Evolutionary conservation across 2,888 invertebrate genomes (phyloP), one percentile per base, ranked within the genome.

Genomic region (Heliconius sara): DNA sequence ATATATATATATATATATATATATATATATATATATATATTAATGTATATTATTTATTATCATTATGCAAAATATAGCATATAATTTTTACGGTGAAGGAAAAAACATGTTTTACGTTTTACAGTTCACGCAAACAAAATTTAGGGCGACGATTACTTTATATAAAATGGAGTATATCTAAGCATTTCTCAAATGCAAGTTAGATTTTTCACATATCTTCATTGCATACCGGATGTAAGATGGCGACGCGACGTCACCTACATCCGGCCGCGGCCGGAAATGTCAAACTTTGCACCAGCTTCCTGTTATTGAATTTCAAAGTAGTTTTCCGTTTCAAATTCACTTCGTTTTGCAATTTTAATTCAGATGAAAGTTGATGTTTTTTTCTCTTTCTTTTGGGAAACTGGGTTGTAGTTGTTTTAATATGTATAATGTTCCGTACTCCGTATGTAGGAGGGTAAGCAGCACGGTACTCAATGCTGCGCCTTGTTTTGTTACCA

Each of bases 221-320:
- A 75, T 74, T 75, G 67, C 67, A 77, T 80, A 66, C 79, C 82
- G 83, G 80, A 80, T 80, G 80, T 80, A 82, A 82, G 83, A 84
- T 82, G 83, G 82, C 83, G 79, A 60, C 60, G 60, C 60, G n/a
- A 60, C 73, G 83, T 81, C 77, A 79, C 73, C 79, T 80, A 79
- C 82, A 80, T 80, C 83, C 83, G 83, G 73, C 71, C 79, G 70
- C 77, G 81, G 77, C 79, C 83, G 83, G 82, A 84, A 82, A 82
- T 80, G 82, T 84, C 84, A 83, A 84, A 84, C 84, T 84, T 84
- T 83, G 79, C 79, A 77, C 80, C 67, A 77, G 77, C 83, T 84
- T 84, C 84, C 84, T 82, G 84, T 83, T 83, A 83, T 83, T 83
- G 83, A 83, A 82, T 83, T 82, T 79, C 80, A 81, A 83, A 83